Conservation (phyloP, 2,888 invertebrate species). For the Panopea generosa region DNA sequence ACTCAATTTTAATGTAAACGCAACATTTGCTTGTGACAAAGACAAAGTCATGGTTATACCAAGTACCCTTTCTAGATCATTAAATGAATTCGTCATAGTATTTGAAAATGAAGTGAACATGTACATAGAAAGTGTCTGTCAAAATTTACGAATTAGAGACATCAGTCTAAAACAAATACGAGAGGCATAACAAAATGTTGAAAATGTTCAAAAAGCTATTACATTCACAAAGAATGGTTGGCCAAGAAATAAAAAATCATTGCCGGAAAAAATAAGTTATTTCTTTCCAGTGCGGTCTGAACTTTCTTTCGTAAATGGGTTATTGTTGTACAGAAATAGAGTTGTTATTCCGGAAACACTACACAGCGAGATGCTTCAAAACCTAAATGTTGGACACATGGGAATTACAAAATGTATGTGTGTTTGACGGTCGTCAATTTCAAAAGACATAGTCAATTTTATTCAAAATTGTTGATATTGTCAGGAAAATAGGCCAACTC, state of each 20-base stretch:
- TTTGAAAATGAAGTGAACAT: slow-evolving; percentile 32
- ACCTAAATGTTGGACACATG: slow-evolving; percentile 60
- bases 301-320: slow-evolving; percentile 35
- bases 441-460: slow-evolving; percentile 25
- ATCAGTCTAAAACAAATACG: slow-evolving; percentile 30
- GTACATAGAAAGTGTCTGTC: slow-evolving; percentile 19
- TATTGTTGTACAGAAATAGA: slow-evolving; percentile 34
- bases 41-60: slow-evolving; percentile 51
- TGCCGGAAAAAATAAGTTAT: slow-evolving; percentile 8
- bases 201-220: slow-evolving; percentile 19
- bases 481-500: slow-evolving; percentile 35
- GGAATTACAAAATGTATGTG: slow-evolving; percentile 52
- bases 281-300: slow-evolving; percentile 36
- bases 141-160: slow-evolving; percentile 21
- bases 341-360: slow-evolving; percentile 36
- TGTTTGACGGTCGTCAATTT: slow-evolving; percentile 60
- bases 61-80: slow-evolving; percentile 53
- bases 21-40: slow-evolving; percentile 49
- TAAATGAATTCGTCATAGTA: slow-evolving; percentile 2
- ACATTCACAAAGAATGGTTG: slow-evolving; percentile 38
- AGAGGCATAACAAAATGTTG: slow-evolving; percentile 17
- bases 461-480: slow-evolving; percentile 45
- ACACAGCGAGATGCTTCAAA: slow-evolving; percentile 34
- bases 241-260: slow-evolving; percentile 29
- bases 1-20: slow-evolving; percentile 48